A percentile compares a stretch with the other conserved stretches of the same genome.
phyloP scores from a whole-genome alignment of 2,113 vertebrate genomes.

The Indri indri region DNA sequence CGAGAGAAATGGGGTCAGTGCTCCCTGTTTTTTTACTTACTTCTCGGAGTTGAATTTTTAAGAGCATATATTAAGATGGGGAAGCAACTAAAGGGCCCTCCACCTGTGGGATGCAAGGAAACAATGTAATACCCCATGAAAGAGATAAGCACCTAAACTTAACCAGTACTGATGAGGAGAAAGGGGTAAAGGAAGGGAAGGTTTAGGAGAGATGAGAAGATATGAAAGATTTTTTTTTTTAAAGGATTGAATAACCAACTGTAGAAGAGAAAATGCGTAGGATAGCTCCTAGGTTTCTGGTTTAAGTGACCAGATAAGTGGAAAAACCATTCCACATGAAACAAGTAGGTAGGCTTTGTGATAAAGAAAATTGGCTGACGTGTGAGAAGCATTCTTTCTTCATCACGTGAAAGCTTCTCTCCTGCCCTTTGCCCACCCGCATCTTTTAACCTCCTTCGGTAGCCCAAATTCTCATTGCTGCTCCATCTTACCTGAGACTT shows the following conservation, averaged over 20 bases:
- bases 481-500: not conserved
- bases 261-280: not conserved
- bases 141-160: not conserved
- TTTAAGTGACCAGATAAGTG: not conserved
- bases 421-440: not conserved
- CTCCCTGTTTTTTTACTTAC: too few species aligned
- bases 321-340: not conserved
- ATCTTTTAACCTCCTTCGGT: not conserved
- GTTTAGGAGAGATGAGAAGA: not conserved
- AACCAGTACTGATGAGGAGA: not conserved
- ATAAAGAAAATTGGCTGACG: not conserved
- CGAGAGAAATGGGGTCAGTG: too few species aligned
- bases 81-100: not conserved
- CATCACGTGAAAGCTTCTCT: not conserved
- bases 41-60: not conserved
- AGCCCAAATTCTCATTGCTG: not conserved
- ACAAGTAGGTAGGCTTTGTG: not conserved
- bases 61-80: not conserved
- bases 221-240: not conserved
- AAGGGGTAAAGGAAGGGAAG: not conserved
- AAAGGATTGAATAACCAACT: not conserved
- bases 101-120: not conserved
- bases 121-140: not conserved
- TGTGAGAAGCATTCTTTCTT: not conserved
- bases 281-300: not conserved